Evolutionary conservation across 2,113 vertebrate genomes (phyloP).

Genomic region (Sylvietta virens): DNA sequence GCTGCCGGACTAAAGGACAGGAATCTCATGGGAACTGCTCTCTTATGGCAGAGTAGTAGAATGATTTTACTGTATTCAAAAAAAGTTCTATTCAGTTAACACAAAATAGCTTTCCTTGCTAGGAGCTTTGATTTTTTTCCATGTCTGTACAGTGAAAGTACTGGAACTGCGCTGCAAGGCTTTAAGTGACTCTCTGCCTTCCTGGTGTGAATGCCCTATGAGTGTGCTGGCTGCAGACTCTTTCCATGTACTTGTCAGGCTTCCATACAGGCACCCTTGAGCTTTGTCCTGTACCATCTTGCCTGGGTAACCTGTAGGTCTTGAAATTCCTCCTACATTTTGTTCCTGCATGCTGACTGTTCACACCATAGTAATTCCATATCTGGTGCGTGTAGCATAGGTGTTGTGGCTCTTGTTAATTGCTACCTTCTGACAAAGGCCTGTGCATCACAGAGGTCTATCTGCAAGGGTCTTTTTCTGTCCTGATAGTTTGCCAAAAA

Average conservation of each 20-base stretch:
- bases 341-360: not conserved
- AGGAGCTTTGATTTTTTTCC: not conserved
- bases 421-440: not conserved
- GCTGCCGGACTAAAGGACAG: not conserved
- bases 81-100: not conserved
- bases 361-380: not conserved
- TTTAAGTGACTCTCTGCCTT: not conserved
- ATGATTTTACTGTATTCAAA: not conserved
- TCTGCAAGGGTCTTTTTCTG: not conserved
- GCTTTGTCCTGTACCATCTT: not conserved
- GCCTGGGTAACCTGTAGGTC: not conserved
- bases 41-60: not conserved
- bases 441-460: not conserved
- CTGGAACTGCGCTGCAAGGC: not conserved
- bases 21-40: not conserved
- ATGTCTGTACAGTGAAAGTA: not conserved
- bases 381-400: not conserved
- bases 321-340: not conserved
- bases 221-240: not conserved
- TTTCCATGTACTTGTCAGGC: not conserved
- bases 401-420: not conserved
- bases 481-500: not conserved
- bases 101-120: not conserved
- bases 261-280: not conserved
- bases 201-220: rapidly evolving